Conservation (phyloP, 1,140 invertebrate genomes). For the Drosophila lowei region DNA sequence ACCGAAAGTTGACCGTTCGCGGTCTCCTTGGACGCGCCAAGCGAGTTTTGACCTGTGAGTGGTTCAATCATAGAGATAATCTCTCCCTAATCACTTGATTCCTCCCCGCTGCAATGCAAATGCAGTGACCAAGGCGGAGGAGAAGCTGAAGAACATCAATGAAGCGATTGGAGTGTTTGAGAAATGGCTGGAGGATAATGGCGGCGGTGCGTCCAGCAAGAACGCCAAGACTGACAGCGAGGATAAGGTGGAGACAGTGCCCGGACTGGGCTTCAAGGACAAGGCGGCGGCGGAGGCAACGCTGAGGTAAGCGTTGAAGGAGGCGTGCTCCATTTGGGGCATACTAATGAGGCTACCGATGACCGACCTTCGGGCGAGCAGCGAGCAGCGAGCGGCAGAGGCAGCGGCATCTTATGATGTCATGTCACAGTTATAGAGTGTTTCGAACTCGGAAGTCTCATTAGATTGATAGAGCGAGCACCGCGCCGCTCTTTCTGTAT, state of each 20-base stretch:
- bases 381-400: slow-evolving; percentile 9
- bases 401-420: slow-evolving; percentile 58
- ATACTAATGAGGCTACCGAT: slow-evolving; percentile 29
- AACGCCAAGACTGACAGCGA: slow-evolving; percentile 81
- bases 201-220: slow-evolving; percentile 84
- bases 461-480: slow-evolving; percentile 48
- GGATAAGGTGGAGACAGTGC: slow-evolving; percentile 85
- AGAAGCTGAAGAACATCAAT: slow-evolving; percentile 88
- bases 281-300: slow-evolving; percentile 84
- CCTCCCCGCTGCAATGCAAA: neutral
- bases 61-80: neutral
- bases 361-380: slow-evolving; percentile 38
- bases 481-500: slow-evolving; percentile 8
- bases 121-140: slow-evolving; percentile 87
- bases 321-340: slow-evolving; percentile 1
- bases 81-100: neutral
- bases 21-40: slow-evolving; percentile 87
- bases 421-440: slow-evolving; percentile 67
- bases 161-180: slow-evolving; percentile 87
- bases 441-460: slow-evolving; percentile 54
- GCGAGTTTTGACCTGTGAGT: slow-evolving; percentile 86
- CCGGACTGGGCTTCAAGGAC: slow-evolving; percentile 87
- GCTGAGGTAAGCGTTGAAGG: slow-evolving; percentile 69
- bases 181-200: slow-evolving; percentile 86
- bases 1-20: slow-evolving; percentile 86